Evolutionary conservation across 2,797 vertebrate genomes (phyloP), one percentile per base, ranked within the genome.

Genomic region (Cirrhinus molitorella): DNA sequence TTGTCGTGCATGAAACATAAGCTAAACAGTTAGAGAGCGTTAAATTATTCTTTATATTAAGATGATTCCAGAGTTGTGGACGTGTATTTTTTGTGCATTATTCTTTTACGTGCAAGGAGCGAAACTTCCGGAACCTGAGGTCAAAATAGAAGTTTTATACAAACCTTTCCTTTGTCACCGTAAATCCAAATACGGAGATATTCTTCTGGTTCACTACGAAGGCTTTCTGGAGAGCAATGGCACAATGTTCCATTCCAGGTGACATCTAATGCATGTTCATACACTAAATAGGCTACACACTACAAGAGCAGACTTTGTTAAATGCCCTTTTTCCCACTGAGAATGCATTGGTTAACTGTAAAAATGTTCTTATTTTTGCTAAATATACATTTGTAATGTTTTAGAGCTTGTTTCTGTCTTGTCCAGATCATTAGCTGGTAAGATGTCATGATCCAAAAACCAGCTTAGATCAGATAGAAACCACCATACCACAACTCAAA

Each of bases 171-270:
- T 97, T 86, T 99, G 98, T 91, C 94, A 95, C 75, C 94, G 97
- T 57, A 96, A 93, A 86, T 96, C 95, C 17, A 98, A 98, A 85
- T 95, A 96, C 87, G 97, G 98, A 65, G 98, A 99, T 73, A 93
- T 97, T 94, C 93, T 99, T 93, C 91, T 98, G 84, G 95, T 99
- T 9, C 97, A 99, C 90, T 97, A 96, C 85, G 96, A 98, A 1
- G 98, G 97, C 40, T 98, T 89, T 89, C 85, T 99, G 91, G 95
- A 97, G 90, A 97, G 93, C 84, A 96, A 99, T n/a, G 98, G 96
- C 71, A 96, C 97, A 9, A 88, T 95, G 85, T 99, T 99, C 89
- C 95, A 98, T 88, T 98, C 97, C 90, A 99, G 97, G 98, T 99
- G 95, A 97, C 51, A 8, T 25, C 74, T 77, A 6, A 3, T 78